Base-by-base conservation (phyloP, 2,113 vertebrate species). In the Acrocephalus kingi region DNA sequence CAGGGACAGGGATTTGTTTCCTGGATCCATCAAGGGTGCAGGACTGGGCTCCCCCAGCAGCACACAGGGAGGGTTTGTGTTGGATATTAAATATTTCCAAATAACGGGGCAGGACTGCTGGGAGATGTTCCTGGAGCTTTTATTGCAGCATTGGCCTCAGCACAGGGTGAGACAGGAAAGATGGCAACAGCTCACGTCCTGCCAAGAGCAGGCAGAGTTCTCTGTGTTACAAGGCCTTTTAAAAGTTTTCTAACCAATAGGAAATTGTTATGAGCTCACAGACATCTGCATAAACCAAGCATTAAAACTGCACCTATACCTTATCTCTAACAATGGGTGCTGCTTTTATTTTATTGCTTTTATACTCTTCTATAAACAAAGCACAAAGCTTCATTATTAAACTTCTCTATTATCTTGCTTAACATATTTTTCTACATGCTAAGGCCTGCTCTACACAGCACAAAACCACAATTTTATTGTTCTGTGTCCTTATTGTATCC, bases 1-100 rank as follows among this genome's bases (percentile, higher is more conserved):
- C 45, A 7, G 13, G 1, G 49, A 30, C 45, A 7, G 13, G 1
- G 49, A 30, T 39, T 11, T 6, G 0, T 12, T 18, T 31, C 27
- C 22, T 21, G 2, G 1, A 54, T 55, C 27, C 37, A 0, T 0
- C 24, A 22, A 4, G 22, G 22, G 11, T 30, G 56, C 43, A n/a
- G 51, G 37, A 10, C 0, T 23, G 58, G 43, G 6, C 4, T 3
- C 14, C 31, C 67, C n/a, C 67, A 22, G 74, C 61, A 85, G 78
- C 79, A 28, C 49, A 2, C 35, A 39, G 33, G 24, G 62, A 72
- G 15, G 31, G 48, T 7, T 35, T 35, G 22, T 35, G n/a, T 7
- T 35, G 55, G 33, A 59, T 16, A 24, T 24, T 10, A 35, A 59
- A 59, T n/a, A n/a, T 35, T n/a, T 56, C 31, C 20, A 56, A 56